A percentile compares a stretch with the other conserved stretches of the same genome.
Conservation (phyloP, 2,113 vertebrate genomes). For the Lepisosteus oculatus region DNA sequence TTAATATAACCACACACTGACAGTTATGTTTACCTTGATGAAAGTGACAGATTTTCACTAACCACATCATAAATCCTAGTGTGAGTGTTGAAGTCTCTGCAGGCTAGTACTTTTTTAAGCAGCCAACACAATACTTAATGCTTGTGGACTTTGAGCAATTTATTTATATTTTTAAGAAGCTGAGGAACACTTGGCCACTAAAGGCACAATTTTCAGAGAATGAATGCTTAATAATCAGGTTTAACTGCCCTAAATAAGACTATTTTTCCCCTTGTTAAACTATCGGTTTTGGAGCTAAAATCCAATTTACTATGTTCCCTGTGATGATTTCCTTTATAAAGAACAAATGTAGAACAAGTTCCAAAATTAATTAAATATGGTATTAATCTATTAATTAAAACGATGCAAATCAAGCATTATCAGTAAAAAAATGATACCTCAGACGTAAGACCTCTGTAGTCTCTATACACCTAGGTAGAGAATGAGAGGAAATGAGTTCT, state of each 20-base stretch:
- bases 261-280: background rate
- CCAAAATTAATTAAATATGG: background rate
- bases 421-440: background rate
- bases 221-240: too few species aligned
- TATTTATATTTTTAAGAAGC: too few species aligned
- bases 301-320: background rate
- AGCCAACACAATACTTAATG: too few species aligned
- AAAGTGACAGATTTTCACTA: slow-evolving; percentile 10
- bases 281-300: background rate
- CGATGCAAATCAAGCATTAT: background rate
- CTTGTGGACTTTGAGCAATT: too few species aligned
- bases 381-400: background rate
- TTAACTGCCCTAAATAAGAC: background rate
- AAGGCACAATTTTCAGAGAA: too few species aligned
- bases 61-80: background rate
- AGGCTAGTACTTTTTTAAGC: background rate
- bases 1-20: background rate
- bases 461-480: background rate
- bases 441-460: background rate
- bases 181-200: too few species aligned
- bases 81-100: background rate
- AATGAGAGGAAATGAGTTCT: background rate
- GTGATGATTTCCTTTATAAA: background rate
- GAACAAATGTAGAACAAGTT: background rate
- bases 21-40: background rate